Evolutionary conservation across 2,797 vertebrate species (phyloP), one percentile per base, ranked within the genome.

Genomic region (Sebastolobus alascanus): DNA sequence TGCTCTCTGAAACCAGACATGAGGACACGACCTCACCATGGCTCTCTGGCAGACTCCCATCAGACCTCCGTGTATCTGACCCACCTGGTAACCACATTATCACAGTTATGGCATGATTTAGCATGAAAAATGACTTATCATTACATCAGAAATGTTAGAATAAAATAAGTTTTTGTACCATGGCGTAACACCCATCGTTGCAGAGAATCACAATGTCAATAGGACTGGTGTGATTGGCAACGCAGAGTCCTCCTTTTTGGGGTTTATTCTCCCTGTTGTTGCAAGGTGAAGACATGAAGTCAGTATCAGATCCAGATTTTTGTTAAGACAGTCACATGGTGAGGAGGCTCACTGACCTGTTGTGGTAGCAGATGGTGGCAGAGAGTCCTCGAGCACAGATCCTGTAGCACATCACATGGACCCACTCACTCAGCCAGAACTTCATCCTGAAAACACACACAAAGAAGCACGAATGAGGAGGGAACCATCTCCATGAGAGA

Each of bases 1-100:
- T 0, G 98, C 97, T 86, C 99, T 96, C 89, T 99, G 98, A 83
- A 99, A 99, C 98, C 98, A 99, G 81, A 99, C 95, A 1, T 99
- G 99, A 46, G 99, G 99, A 88, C 97, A 99, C 6, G 97, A 97
- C 78, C 97, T 96, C 46, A 97, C 98, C 20, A 98, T 98, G 56
- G 98, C 97, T 90, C 97, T 96, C 91, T 99, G 98, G 79, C 99
- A 74, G 52, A 99, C 40, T 35, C 98, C 99, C 97, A 99, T 97
- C 52, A 99, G 86, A 8, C 99, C 99, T 9, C 98, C 97, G 0
- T 99, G 98, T 78, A 97, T 93, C 87, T 99, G 99, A 50, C 99
- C 99, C 82, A 99, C 98, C 99, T 99, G 79, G 14, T 12, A 11
- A 73, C 70, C 63, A 78, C 6, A 54, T 46, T n/a, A 18, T n/a